Evolutionary conservation across 2,888 invertebrate species (phyloP).

Genomic region (Euproctis similis): DNA sequence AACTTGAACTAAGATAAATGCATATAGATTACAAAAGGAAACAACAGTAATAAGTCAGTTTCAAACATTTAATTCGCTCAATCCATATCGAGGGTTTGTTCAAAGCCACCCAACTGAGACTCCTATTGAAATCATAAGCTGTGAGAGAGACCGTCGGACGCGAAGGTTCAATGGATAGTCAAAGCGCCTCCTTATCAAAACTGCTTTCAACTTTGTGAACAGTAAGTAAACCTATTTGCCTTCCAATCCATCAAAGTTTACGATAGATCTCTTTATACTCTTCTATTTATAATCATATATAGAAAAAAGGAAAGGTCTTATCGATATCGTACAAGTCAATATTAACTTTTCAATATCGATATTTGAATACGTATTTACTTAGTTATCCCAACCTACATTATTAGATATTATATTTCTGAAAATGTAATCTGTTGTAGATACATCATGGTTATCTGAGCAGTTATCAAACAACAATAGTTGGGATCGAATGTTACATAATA

Average conservation of each 20-base stretch:
- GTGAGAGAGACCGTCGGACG: conserved; percentile 21
- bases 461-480: too few relatives aligned
- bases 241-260: conserved; percentile 38
- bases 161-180: conserved; percentile 30
- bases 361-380: conserved; percentile 17
- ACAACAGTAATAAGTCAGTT: conserved; percentile 17
- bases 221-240: conserved; percentile 37
- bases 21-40: conserved; percentile 17
- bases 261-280: conserved; percentile 30
- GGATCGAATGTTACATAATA: too few relatives aligned
- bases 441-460: too few relatives aligned
- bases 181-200: conserved; percentile 36
- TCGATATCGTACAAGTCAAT: conserved; percentile 16
- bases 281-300: conserved; percentile 25
- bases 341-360: conserved; percentile 25
- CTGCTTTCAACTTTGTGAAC: conserved; percentile 37
- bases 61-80: conserved; percentile 23
- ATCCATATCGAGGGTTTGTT: conserved; percentile 21
- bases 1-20: conserved; percentile 23
- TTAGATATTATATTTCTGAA: too few relatives aligned
- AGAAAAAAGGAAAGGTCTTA: conserved; percentile 13
- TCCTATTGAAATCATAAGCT: conserved; percentile 33
- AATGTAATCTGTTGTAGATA: too few relatives aligned
- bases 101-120: conserved; percentile 24
- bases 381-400: conserved; percentile 20